These are phyloP conservation scores for Parthenolecanium corni DNA, from an alignment of 2,888 invertebrate species.

Conservation along the genomic window DNA sequence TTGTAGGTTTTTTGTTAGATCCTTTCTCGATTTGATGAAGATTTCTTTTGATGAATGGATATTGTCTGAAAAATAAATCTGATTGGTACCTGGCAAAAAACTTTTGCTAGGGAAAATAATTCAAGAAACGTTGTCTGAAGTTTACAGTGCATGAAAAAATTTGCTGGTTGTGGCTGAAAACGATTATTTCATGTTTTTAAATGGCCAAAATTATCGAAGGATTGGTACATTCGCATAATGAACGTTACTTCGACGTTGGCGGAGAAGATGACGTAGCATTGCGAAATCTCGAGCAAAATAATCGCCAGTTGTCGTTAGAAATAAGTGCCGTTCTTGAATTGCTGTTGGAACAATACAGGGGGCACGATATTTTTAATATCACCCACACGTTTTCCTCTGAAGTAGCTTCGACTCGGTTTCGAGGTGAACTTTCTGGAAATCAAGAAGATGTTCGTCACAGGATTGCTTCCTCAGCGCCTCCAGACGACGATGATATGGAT, in stretches of 20 bases:
- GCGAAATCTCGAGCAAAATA: not conserved
- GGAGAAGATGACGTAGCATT: not conserved
- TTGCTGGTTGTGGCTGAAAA: too few relatives aligned
- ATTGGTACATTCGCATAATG: too few relatives aligned
- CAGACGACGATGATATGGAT: not conserved
- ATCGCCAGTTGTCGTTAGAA: not conserved
- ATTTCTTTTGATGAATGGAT: not conserved
- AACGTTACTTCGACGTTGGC: not conserved
- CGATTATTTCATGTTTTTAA: too few relatives aligned
- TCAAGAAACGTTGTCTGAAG: too few relatives aligned
- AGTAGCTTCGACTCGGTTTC: too few relatives aligned
- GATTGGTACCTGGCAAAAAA: too few relatives aligned
- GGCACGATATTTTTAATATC: not conserved
- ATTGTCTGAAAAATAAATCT: too few relatives aligned
- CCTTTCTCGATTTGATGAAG: not conserved
- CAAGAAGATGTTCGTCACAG: not conserved
- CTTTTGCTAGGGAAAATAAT: too few relatives aligned
- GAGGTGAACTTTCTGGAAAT: not conserved
- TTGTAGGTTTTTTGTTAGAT: not conserved
- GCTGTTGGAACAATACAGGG: not conserved
- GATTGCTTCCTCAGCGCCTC: not conserved
- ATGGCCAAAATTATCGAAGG: too few relatives aligned
- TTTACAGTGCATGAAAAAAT: too few relatives aligned
- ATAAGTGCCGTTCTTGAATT: not conserved
- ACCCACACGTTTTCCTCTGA: too few relatives aligned